Evolutionary conservation across 23 tunicate genomes (phyloP).

Genomic region (Oikopleura dioica): DNA sequence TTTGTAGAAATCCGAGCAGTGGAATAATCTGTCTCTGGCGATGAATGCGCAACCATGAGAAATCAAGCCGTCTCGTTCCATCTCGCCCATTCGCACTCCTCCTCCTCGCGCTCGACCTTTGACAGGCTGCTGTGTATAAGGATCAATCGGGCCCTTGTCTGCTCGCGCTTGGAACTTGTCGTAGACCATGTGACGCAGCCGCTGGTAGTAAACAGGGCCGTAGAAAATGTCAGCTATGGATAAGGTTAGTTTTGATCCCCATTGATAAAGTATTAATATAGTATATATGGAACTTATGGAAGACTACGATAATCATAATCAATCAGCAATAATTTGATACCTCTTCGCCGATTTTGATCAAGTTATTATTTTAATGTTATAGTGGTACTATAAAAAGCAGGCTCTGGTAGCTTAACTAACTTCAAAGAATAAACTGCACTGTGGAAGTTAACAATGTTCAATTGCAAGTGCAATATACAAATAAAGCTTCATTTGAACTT

Average conservation of each 20-base stretch:
- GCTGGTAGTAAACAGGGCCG: constrained; percentile 78
- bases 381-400: too few relatives aligned
- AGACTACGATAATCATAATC: too few relatives aligned
- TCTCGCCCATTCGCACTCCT: constrained; percentile 87
- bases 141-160: constrained; percentile 67
- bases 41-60: constrained; percentile 32
- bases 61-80: constrained; percentile 87
- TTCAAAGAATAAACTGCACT: too few relatives aligned
- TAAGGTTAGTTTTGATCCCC: neutral
- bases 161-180: constrained; percentile 77
- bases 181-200: constrained; percentile 93
- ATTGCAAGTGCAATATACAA: too few relatives aligned
- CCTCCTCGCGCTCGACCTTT: constrained; percentile 69
- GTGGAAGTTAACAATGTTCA: too few relatives aligned
- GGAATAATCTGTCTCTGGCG: neutral
- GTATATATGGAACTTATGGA: too few relatives aligned
- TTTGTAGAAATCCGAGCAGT: neutral
- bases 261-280: too few relatives aligned
- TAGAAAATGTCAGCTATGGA: constrained; percentile 46
- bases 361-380: too few relatives aligned
- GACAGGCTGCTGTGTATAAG: constrained; percentile 67
- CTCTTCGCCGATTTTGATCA: too few relatives aligned
- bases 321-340: too few relatives aligned
- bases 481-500: too few relatives aligned
- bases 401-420: too few relatives aligned